Evolutionary conservation across 1,140 invertebrate genomes (phyloP).

Genomic region (Vollenhovia emeryi): DNA sequence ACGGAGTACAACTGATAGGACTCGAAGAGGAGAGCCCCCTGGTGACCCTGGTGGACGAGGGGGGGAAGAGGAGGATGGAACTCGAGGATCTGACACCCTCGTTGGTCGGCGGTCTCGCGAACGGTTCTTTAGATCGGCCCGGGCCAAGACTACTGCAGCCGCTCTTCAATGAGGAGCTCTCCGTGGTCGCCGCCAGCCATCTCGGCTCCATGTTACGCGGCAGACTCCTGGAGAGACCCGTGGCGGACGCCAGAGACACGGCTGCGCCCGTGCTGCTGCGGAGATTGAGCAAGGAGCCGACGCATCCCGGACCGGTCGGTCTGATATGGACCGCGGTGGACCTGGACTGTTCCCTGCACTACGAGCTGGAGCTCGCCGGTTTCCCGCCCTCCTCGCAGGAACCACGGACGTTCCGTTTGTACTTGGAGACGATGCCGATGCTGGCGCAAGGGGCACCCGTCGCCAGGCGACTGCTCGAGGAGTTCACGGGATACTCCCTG

Average conservation of each 20-base stretch:
- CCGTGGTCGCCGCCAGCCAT: constrained; percentile 89
- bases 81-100: constrained; percentile 89
- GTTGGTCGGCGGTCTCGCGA: constrained; percentile 87
- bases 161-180: constrained; percentile 92
- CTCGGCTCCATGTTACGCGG: constrained; percentile 87
- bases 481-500: constrained; percentile 86
- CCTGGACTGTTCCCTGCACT: constrained; percentile 92
- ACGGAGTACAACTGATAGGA: constrained; percentile 89
- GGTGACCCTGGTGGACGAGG: constrained; percentile 90
- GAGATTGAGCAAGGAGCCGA: constrained; percentile 82
- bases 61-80: constrained; percentile 88
- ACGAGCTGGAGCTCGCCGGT: constrained; percentile 88
- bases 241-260: constrained; percentile 91
- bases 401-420: constrained; percentile 85
- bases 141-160: constrained; percentile 91
- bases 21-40: constrained; percentile 86
- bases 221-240: constrained; percentile 88
- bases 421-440: constrained; percentile 88
- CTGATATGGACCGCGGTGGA: constrained; percentile 94
- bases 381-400: constrained; percentile 68
- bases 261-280: constrained; percentile 89
- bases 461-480: constrained; percentile 87
- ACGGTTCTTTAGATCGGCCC: constrained; percentile 89
- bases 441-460: constrained; percentile 88
- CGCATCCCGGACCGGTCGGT: constrained; percentile 87